Conservation (phyloP, 2,888 invertebrate species). For the Isotomurus palustris region DNA sequence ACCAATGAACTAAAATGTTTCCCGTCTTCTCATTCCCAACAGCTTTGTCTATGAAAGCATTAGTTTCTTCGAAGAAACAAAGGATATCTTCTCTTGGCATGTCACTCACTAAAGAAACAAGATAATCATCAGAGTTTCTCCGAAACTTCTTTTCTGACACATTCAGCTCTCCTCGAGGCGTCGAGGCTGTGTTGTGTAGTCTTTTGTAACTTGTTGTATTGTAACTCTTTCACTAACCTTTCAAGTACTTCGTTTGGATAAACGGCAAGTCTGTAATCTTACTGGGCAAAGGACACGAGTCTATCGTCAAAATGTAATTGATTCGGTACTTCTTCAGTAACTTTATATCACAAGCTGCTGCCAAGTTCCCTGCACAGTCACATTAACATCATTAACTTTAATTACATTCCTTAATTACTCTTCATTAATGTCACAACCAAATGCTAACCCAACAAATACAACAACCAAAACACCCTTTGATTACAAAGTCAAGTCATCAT, state of each 20-base stretch:
- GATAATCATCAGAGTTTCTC: neutral
- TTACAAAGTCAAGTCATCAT: neutral
- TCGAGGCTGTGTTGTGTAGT: no score
- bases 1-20: slow-evolving; percentile 82
- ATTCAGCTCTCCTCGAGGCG: no score
- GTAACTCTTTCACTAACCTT: slow-evolving; percentile 59
- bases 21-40: slow-evolving; percentile 55
- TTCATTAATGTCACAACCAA: no score
- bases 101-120: slow-evolving; percentile 64
- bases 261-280: slow-evolving; percentile 64
- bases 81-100: slow-evolving; percentile 79
- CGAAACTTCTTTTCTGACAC: no score
- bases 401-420: no score
- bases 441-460: no score
- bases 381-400: neutral
- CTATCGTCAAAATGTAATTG: slow-evolving; percentile 74
- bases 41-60: slow-evolving; percentile 69
- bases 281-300: slow-evolving; percentile 75
- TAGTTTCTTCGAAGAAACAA: slow-evolving; percentile 70
- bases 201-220: no score
- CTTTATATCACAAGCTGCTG: slow-evolving; percentile 70
- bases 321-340: slow-evolving; percentile 64
- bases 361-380: slow-evolving; percentile 63
- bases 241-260: slow-evolving; percentile 68
- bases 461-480: no score